Base-by-base conservation (phyloP, 1,140 invertebrate species). In the Aradophagus sp. region DNA sequence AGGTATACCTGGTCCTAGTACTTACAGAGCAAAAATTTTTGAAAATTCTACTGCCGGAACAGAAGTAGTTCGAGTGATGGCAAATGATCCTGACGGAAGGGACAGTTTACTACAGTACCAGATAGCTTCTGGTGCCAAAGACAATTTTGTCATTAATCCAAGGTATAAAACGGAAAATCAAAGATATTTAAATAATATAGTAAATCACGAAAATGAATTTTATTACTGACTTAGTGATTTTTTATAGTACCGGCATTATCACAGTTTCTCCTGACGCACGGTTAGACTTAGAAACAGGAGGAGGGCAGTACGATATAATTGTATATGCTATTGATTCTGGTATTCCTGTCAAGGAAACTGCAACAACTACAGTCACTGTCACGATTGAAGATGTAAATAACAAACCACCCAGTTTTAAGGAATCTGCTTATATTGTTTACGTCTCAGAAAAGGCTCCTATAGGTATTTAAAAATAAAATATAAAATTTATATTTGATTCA, bases 331-430 rank as follows among this genome's bases (percentile, higher is more conserved):
- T 93, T 1, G 92, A 93, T 69, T 90, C 90, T 15, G 91, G 91
- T 0, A 84, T 84, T n/a, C 91, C 92, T 0, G 88, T 92, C n/a
- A 88, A 88, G 27, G 91, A 93, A 84, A 92, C 91, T 0, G 91
- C 92, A 0, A 92, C 91, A 0, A 90, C 92, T 0, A 92, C 90
- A 1, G 89, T 94, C 0, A 89, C 89, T 27, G 89, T 95, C 1
- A 89, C 89, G 16, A 89, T 95, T 8, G 80, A 89, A 62, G 93
- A 95, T 77, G 91, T 95, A 0, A 95, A 95, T 65, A 93, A 96
- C 76, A 93, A 95, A 75, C 88, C 91, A 8, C 95, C 95, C 0
- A 87, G 82, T 58, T 96, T 95, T 53, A 87, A 90, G 66, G 88
- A 89, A 15, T 87, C 87, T 0, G 87, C 87, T 17, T 91, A 90